Conservation (phyloP, 2,113 vertebrate genomes). For the Hippocampus comes region DNA sequence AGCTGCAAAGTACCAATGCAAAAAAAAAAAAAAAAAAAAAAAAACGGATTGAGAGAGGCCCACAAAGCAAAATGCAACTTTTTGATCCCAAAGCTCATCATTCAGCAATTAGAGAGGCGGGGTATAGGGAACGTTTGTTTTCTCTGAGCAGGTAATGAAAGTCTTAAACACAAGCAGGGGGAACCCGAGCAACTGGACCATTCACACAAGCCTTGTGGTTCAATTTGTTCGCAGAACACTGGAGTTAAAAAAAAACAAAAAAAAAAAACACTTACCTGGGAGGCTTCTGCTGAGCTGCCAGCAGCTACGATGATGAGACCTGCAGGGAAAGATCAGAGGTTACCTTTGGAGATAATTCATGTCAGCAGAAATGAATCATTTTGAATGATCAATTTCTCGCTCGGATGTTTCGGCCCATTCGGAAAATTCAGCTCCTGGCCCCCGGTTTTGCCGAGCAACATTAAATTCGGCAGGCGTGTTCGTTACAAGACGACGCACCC, state of each 20-base stretch:
- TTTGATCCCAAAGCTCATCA: constrained; percentile 13
- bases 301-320: constrained; percentile 47
- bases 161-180: constrained; percentile 2
- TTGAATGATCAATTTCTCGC: background rate
- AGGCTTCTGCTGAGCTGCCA: constrained; percentile 48
- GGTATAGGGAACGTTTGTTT: constrained; percentile 1
- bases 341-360: constrained; percentile 4
- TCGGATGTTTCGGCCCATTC: background rate
- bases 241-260: background rate
- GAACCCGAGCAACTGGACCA: constrained; percentile 15
- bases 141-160: constrained; percentile 16
- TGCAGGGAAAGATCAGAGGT: constrained; percentile 34
- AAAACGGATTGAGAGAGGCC: background rate
- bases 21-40: constrained; percentile 15
- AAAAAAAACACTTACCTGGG: constrained; percentile 55
- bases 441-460: background rate
- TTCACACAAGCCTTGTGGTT: constrained; percentile 8
- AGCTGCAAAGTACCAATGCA: constrained; percentile 34
- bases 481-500: too few species aligned
- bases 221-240: background rate
- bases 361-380: background rate
- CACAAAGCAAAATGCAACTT: constrained; percentile 28
- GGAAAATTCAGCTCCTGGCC: background rate
- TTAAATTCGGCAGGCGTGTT: background rate
- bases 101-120: constrained; percentile 7